Conservation (phyloP, 1,140 invertebrate species). For the Anastrepha obliqua region DNA sequence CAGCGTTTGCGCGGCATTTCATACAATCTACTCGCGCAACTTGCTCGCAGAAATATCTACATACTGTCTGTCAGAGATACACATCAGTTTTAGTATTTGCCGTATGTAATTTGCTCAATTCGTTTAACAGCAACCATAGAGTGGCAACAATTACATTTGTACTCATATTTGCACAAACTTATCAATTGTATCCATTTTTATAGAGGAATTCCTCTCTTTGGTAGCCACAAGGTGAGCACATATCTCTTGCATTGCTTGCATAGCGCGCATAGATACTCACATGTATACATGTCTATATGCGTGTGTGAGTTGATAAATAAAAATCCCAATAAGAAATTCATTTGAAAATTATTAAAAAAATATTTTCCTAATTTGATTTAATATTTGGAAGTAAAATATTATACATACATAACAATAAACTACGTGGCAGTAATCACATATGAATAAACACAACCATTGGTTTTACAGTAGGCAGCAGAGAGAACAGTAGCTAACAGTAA, state of each 20-base stretch:
- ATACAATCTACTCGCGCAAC: conserved; percentile 39
- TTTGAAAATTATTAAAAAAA: too few species aligned
- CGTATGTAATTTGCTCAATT: not conserved
- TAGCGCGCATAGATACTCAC: conserved; percentile 28
- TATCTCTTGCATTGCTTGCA: conserved; percentile 37
- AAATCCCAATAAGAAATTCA: not conserved
- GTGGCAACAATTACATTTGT: conserved; percentile 1
- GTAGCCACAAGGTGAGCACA: not conserved
- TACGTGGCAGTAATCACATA: too few species aligned
- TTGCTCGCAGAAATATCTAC: not conserved
- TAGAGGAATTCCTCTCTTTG: conserved; percentile 9
- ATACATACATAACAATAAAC: too few species aligned
- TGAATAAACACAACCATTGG: too few species aligned
- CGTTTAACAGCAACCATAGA: not conserved
- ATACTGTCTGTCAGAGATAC: conserved; percentile 9
- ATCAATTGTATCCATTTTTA: conserved; percentile 20
- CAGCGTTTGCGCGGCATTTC: not conserved
- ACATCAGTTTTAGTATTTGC: not conserved
- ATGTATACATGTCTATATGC: too few species aligned
- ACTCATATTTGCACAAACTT: not conserved
- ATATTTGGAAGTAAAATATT: too few species aligned
- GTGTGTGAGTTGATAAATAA: not conserved
- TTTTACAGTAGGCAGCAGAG: too few species aligned
- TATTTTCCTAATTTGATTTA: too few species aligned
- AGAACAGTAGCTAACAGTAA: too few species aligned